Evolutionary conservation across 2,888 invertebrate species (phyloP), one percentile per base, ranked within the genome.

Genomic region (Brenthis daphne): DNA sequence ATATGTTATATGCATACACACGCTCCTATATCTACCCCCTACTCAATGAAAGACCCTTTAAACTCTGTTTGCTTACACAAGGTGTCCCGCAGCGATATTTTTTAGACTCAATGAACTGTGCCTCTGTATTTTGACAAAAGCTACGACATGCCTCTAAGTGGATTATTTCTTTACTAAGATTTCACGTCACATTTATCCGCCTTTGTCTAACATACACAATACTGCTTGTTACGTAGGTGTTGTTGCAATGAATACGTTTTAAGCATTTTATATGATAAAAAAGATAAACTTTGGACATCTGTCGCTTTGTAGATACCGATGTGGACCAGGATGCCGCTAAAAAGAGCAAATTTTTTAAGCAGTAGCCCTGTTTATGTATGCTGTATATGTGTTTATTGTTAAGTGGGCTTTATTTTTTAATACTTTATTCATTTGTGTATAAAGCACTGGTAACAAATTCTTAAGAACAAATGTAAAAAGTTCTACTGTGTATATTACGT

Each of bases 141-240:
- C 85, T 77, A 79, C 85, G 85, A 89, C 90, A 90, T 88, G 85
- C 90, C 88, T 83, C 83, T 92, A 92, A 92, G 92, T 92, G 90
- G 92, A 92, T 92, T 92, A 92, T 82, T 77, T 81, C 82, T 85
- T 85, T 78, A 82, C 60, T 48, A 5, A 83, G 87, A 90, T 92
- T 92, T 90, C 86, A 92, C 90, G 88, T 87, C 88, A 83, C 88
- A 92, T 92, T 92, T 85, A 88, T 85, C 84, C 74, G 71, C 70
- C 77, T 82, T 90, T 89, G 89, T 89, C 83, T 88, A 85, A 81
- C 75, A 68, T 64, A 53, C 66, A 87, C 86, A 87, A 88, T 88
- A 79, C 77, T 70, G 73, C 83, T 87, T 84, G 86, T 86, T 88
- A 88, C 85, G 91, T 89, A 90, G 91, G 90, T 88, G 91, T 89